These are phyloP conservation scores for Gandaritis pyraliata DNA, from an alignment of 2,888 invertebrate genomes.

Conservation along the genomic window DNA sequence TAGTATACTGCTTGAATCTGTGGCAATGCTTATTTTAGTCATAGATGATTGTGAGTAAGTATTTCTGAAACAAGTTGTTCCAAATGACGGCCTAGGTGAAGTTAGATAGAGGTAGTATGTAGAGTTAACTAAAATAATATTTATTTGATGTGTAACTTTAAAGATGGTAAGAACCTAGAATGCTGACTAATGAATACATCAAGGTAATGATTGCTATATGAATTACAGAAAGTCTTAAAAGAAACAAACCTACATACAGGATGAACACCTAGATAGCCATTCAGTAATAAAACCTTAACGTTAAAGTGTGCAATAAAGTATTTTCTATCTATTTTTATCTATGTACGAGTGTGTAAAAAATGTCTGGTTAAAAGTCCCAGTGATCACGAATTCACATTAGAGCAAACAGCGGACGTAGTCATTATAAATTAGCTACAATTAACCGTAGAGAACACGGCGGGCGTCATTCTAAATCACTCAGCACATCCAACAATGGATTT, in stretches of 20 bases:
- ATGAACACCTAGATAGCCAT: too few species aligned
- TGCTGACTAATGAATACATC: too few species aligned
- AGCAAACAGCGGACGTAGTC: constrained; percentile 24
- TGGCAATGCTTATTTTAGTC: constrained; percentile 1
- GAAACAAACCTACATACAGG: too few species aligned
- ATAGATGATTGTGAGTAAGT: neutral
- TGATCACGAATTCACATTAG: constrained; percentile 28
- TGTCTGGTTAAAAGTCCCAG: constrained; percentile 13
- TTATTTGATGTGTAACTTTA: too few species aligned
- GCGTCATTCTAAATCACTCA: constrained; percentile 69
- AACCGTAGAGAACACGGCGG: constrained; percentile 33
- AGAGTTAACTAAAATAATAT: too few species aligned
- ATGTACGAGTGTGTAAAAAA: neutral
- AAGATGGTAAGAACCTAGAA: too few species aligned
- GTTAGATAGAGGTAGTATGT: too few species aligned
- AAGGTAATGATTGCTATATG: too few species aligned
- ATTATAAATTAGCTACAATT: constrained; percentile 40
- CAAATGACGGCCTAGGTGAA: too few species aligned
- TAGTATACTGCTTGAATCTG: constrained; percentile 5
- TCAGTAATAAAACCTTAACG: neutral
- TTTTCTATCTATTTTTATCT: too few species aligned
- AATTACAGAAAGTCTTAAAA: too few species aligned
- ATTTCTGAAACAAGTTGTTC: too few species aligned
- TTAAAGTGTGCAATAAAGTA: neutral
- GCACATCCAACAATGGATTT: constrained; percentile 65